phyloP scores from a whole-genome alignment of 2,797 vertebrate species.

The Yasuhikotakia modesta region DNA sequence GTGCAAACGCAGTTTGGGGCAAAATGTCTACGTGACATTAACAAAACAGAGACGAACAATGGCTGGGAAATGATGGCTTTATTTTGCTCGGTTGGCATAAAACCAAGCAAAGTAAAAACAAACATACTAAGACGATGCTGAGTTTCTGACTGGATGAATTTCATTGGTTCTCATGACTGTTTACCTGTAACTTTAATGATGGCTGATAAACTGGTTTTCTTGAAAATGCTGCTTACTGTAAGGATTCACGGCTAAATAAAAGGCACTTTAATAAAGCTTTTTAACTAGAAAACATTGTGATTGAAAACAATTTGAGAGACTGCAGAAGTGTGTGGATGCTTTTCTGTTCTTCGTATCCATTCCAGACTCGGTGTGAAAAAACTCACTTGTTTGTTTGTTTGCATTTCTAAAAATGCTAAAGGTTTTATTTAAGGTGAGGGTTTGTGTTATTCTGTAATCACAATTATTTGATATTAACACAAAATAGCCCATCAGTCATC shows the following conservation, averaged over 20 bases:
- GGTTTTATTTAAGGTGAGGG: too few relatives aligned
- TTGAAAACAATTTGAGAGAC: not conserved
- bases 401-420: too few relatives aligned
- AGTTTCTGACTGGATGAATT: not conserved
- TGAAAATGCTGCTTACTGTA: not conserved
- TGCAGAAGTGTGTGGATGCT: not conserved
- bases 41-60: slow-evolving; percentile 26
- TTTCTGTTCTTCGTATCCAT: too few relatives aligned
- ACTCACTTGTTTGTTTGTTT: too few relatives aligned
- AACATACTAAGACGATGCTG: not conserved
- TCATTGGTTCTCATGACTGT: not conserved
- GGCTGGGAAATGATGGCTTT: slow-evolving; percentile 13
- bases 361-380: too few relatives aligned
- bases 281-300: not conserved
- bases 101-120: slow-evolving; percentile 4
- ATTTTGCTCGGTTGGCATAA: too few relatives aligned
- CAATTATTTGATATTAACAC: too few relatives aligned
- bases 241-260: not conserved
- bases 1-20: not conserved
- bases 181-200: not conserved
- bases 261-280: not conserved
- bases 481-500: too few relatives aligned
- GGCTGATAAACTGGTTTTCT: not conserved
- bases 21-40: slow-evolving; percentile 22
- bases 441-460: too few relatives aligned